phyloP scores from a whole-genome alignment of 2,797 vertebrate genomes.

The Hydrocynus forskahlii region DNA sequence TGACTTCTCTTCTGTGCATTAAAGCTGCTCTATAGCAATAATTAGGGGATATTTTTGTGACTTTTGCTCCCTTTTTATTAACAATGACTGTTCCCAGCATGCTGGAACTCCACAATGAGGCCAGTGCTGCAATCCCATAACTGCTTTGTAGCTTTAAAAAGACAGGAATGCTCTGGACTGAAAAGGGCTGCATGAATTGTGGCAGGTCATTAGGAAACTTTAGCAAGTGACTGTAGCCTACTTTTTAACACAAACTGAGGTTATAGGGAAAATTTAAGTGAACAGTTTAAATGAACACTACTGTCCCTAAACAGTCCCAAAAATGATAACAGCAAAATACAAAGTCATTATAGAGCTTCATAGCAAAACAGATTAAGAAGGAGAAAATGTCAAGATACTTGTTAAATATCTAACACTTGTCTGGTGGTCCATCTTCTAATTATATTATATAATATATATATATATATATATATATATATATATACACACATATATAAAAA shows the following conservation, averaged over 20 bases:
- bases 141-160: not conserved
- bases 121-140: slow-evolving; percentile 1
- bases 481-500: too few species aligned
- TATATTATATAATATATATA: too few species aligned
- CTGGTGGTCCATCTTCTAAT: too few species aligned
- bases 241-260: not conserved
- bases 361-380: too few species aligned
- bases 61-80: slow-evolving; percentile 63
- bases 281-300: not conserved
- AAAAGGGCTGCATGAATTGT: not conserved
- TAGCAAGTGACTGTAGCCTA: not conserved
- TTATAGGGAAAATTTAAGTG: not conserved
- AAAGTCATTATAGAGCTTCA: not conserved
- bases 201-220: not conserved
- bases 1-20: slow-evolving; percentile 56
- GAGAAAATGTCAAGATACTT: too few species aligned
- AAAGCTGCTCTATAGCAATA: slow-evolving; percentile 51
- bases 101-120: slow-evolving; percentile 66
- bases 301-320: not conserved
- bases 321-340: not conserved
- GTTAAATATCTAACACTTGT: too few species aligned
- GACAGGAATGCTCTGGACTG: not conserved
- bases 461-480: too few species aligned
- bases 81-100: slow-evolving; percentile 59
- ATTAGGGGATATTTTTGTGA: slow-evolving; percentile 65